These are phyloP conservation scores for Spodoptera litura DNA, from an alignment of 1,140 invertebrate species.

Conservation along the genomic window DNA sequence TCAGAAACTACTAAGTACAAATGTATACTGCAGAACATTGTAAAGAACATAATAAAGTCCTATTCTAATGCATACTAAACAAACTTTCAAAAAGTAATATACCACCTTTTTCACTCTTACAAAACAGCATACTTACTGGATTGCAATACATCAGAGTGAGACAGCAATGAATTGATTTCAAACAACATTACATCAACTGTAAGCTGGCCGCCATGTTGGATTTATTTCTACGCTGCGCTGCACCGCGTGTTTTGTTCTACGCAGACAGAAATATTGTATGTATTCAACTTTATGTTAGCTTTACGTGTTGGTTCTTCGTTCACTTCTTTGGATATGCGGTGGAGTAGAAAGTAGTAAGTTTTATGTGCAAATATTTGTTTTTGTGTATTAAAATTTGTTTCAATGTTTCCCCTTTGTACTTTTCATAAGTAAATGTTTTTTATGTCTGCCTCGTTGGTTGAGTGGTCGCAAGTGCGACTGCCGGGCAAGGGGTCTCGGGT, in stretches of 20 bases:
- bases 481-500: too few relatives aligned
- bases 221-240: conserved; percentile 28
- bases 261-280: conserved; percentile 35
- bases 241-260: conserved; percentile 6
- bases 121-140: conserved; percentile 9
- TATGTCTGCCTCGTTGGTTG: too few relatives aligned
- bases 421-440: too few relatives aligned
- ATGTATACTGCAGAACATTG: too few relatives aligned
- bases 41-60: too few relatives aligned
- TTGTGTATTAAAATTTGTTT: neutral
- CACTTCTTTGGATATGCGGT: conserved; percentile 3
- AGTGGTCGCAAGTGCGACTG: too few relatives aligned
- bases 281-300: conserved; percentile 14
- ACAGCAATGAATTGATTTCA: conserved; percentile 52
- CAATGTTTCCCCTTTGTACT: too few relatives aligned
- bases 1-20: too few relatives aligned
- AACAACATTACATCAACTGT: conserved; percentile 50
- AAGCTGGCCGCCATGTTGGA: conserved; percentile 27
- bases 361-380: neutral
- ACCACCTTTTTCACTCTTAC: conserved; percentile 7
- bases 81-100: neutral
- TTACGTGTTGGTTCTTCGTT: conserved; percentile 18
- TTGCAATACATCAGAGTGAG: conserved; percentile 43
- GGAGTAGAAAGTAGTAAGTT: conserved; percentile 5
- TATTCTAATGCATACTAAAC: neutral